These are phyloP conservation scores for Oncorhynchus masou DNA, from an alignment of 2,113 vertebrate species.

Conservation along the genomic window DNA sequence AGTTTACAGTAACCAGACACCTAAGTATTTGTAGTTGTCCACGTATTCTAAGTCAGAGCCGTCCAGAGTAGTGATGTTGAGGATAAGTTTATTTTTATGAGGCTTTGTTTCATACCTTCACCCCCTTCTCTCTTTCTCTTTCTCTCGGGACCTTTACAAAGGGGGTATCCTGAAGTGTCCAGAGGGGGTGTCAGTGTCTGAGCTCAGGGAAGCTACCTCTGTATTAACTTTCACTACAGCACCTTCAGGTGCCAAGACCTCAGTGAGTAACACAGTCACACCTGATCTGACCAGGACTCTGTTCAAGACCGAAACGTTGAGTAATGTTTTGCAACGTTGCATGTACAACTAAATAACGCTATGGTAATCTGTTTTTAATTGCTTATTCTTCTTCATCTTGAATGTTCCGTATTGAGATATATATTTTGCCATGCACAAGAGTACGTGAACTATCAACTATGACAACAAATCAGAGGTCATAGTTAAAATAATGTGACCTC, in stretches of 20 bases:
- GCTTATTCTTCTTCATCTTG: too few relatives aligned
- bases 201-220: constrained; percentile 78
- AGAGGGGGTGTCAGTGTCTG: constrained; percentile 60
- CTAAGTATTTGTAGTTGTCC: too few relatives aligned
- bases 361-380: too few relatives aligned
- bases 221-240: constrained; percentile 83
- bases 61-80: too few relatives aligned
- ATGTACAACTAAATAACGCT: too few relatives aligned
- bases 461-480: background rate
- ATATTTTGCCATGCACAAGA: too few relatives aligned
- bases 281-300: background rate
- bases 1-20: too few relatives aligned
- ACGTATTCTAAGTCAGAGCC: too few relatives aligned
- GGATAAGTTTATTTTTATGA: background rate
- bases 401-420: too few relatives aligned
- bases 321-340: background rate
- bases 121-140: background rate
- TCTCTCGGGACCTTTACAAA: constrained; percentile 78
- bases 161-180: constrained; percentile 80
- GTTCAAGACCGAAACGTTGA: background rate
- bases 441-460: too few relatives aligned
- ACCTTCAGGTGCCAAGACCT: constrained; percentile 81
- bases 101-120: background rate
- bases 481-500: background rate
- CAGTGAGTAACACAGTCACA: constrained; percentile 68